Percentiles rank a stretch among this genome's conserved stretches.
Evolutionary conservation across 2,113 vertebrate species (phyloP).

Genomic region (Nycticebus coucang): DNA sequence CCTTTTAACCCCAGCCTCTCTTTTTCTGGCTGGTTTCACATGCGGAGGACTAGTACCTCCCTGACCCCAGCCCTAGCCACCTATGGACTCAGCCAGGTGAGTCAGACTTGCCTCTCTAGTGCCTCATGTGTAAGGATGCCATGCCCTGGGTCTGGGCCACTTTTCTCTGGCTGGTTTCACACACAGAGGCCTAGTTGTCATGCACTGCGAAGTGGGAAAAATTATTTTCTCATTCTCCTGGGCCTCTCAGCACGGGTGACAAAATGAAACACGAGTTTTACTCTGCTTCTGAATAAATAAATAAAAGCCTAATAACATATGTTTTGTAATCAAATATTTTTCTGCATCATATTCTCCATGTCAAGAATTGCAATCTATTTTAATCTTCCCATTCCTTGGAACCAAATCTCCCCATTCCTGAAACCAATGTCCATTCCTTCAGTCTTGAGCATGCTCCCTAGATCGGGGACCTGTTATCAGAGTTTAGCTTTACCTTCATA

Average conservation of each 20-base stretch:
- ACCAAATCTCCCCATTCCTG: not conserved
- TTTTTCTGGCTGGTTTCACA: too few species aligned
- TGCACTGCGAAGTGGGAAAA: slow-evolving; percentile 60
- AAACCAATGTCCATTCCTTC: not conserved
- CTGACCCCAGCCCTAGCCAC: too few species aligned
- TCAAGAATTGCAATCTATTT: not conserved
- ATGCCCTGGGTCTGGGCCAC: too few species aligned
- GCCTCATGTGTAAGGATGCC: too few species aligned
- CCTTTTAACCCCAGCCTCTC: too few species aligned
- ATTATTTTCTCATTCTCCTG: slow-evolving; percentile 35
- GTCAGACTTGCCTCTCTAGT: too few species aligned
- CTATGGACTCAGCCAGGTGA: too few species aligned
- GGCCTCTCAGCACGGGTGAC: slow-evolving; percentile 46
- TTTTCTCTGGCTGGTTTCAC: too few species aligned
- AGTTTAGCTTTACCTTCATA: not conserved
- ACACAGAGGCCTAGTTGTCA: not conserved
- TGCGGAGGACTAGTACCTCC: too few species aligned
- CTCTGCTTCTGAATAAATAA: slow-evolving; percentile 53
- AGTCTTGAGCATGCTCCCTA: not conserved
- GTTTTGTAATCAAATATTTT: slow-evolving; percentile 51
- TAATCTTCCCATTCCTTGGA: not conserved
- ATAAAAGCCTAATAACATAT: not conserved
- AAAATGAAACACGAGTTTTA: slow-evolving; percentile 58
- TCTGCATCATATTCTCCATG: not conserved
- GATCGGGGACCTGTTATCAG: not conserved